Base-by-base conservation (phyloP, 2,797 vertebrate species). In the Rhabdomys pumilio region DNA sequence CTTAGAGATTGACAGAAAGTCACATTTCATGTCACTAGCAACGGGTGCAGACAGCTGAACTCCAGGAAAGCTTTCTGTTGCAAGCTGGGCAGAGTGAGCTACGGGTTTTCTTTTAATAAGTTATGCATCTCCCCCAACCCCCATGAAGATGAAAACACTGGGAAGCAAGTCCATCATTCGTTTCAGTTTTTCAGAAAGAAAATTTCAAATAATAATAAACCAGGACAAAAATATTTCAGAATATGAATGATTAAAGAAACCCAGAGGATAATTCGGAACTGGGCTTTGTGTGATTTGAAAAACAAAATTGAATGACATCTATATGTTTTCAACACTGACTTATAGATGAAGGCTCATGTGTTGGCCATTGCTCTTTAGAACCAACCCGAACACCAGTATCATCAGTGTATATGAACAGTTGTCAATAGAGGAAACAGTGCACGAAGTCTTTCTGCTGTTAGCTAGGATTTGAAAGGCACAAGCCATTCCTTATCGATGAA, bases 291-390 rank as follows among this genome's bases (percentile, higher is more conserved):
- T 26, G 38, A 13, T 41, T 86, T 19, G 22, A 65, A 47, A 85
- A 90, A 73, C 2, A 10, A 8, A 61, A 87, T 22, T 44, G 24
- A 44, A 15, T 26, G 81, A 65, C 47, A 13, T 0, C 0, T 22
- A 2, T 26, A 90, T 6, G 34, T 67, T 8, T n/a, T 15, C 1
- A 44, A 29, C 17, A 26, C 5, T 8, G 15, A 41, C 9, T 24
- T 12, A 6, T 0, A 20, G 4, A 59, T 11, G n/a, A 75, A 6
- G 14, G 4, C 0, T 1, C 22, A 34, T 11, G 14, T 3, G 4
- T 20, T 38, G 34, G 57, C 10, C 1, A 3, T 17, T 34, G 6
- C 3, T 31, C 15, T 76, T 69, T n/a, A 1, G 4, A 55, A 15
- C 19, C 15, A 1, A 3, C 3, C 1, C 0, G 57, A 26, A 38